Base-by-base conservation (phyloP, 2,797 vertebrate species). In the Chromis chromis region DNA sequence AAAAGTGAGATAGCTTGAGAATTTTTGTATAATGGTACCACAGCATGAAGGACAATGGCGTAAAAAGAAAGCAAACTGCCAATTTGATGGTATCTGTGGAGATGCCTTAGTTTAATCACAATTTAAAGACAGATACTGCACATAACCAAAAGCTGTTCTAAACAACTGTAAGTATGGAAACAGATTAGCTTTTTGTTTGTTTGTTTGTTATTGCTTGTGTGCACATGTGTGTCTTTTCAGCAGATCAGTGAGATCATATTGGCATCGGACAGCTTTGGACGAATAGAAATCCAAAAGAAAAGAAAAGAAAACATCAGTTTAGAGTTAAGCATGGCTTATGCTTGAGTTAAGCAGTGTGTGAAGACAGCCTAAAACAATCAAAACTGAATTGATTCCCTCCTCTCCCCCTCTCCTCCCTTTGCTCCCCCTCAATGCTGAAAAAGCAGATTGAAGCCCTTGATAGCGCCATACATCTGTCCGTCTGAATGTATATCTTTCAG, bases 391-490 rank as follows among this genome's bases (percentile, higher is more conserved):
- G 57, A 86, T 79, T 65, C 39, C 66, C 72, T 56, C 53, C 39
- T 40, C 31, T 36, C 50, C 56, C 24, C 58, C 31, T n/a, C 12
- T 21, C 40, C 60, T 24, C 28, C 22, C 40, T 48, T 63, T 44
- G 53, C 39, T 70, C 75, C 69, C 77, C 44, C 42, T 59, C n/a
- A 1, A 19, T 61, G 79, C 70, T 85, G 81, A 79, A 88, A 84
- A 82, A 66, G 81, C 83, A 85, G 88, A 93, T 90, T 77, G 77
- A 84, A 79, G 79, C 21, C 64, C 25, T 27, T 63, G 79, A 90
- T 90, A 89, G 25, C 8, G 2, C 59, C 31, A 22, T 49, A 55
- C 78, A 46, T 85, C 61, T 73, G 76, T 91, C 70, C 66, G 74
- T 85, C 77, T 81, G 22, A 69, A 74, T 56, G 65, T 65, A 78